Evolutionary conservation across 2,113 vertebrate genomes (phyloP), one percentile per base, ranked within the genome.

Genomic region (Oryzias woworae): DNA sequence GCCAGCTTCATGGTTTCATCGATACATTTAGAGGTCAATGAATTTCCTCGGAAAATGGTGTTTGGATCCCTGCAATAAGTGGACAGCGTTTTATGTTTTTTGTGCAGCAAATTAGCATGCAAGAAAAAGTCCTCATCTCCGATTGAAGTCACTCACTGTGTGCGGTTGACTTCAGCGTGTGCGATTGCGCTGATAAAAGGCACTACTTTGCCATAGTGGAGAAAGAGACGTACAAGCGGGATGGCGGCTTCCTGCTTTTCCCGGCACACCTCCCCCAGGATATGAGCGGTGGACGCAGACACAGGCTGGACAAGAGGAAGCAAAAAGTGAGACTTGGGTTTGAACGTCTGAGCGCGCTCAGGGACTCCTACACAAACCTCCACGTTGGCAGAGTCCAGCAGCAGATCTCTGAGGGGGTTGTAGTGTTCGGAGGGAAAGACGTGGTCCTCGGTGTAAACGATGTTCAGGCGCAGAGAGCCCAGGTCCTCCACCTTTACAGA

Each of bases 1-100:
- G 97, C 96, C 76, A 98, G 91, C 86, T 99, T 99, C 97, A 99
- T 99, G 5, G 95, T 96, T 87, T 98, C 97, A 0, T 99, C 97
- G 26, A 99, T 99, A 87, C 97, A 99, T 85, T 99, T 99, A 63
- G 97, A 98, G 0, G 97, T 96, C 80, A 99, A 85, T 0, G 97
- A 99, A 84, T 98, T 99, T 69, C 96, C 97, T 69, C 97, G 92
- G 86, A 99, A 99, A 88, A 99, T 99, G 72, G 96, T 99, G 84
- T 99, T 99, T 71, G 97, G 95, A 86, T 99, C 96, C 90, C 97
- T 99, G 71, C 13, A 14, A 15, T 20, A 50, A 46, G 10, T 42
- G 42, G 15, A 12, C 54, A 3, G 6, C 22, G 18, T 15, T 20
- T 17, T 28, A 44, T 22, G 12, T 45, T 66, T 41, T 13, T 26